phyloP scores from a whole-genome alignment of 2,888 invertebrate species.

The Stenodera caucasica region DNA sequence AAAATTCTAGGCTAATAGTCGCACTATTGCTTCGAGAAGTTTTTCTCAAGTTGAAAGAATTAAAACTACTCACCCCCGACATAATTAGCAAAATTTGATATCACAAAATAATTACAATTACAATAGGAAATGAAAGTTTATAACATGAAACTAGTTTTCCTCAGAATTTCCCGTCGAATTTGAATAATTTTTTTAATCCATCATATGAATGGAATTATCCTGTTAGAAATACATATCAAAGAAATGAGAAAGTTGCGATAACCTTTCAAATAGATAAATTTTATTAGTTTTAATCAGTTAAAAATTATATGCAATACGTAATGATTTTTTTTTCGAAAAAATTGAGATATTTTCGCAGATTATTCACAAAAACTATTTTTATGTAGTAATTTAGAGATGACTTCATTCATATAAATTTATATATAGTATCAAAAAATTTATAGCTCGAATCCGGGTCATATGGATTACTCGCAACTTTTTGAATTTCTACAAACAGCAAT shows the following conservation, averaged over 20 bases:
- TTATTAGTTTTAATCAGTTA: not conserved
- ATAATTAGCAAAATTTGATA: not conserved
- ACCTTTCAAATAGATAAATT: not conserved
- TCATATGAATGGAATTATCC: not conserved
- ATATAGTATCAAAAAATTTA: not conserved
- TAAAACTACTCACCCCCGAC: not conserved
- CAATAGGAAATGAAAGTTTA: slow-evolving; percentile 1
- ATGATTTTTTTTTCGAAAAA: no score
- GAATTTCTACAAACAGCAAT: not conserved
- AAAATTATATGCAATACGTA: not conserved
- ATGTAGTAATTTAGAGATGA: not conserved
- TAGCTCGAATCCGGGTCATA: not conserved
- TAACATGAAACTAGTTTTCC: not conserved
- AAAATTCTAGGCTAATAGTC: not conserved
- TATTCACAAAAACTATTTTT: not conserved
- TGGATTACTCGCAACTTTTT: not conserved
- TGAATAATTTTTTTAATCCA: not conserved
- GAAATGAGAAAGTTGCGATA: not conserved
- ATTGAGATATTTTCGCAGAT: not conserved
- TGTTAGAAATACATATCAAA: not conserved
- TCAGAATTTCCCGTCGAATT: not conserved
- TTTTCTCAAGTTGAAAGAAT: not conserved
- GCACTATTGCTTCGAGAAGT: not conserved
- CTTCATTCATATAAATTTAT: not conserved
- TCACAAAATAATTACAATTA: not conserved